phyloP scores from a whole-genome alignment of 1,140 invertebrate species.

The Cotesia typhae region DNA sequence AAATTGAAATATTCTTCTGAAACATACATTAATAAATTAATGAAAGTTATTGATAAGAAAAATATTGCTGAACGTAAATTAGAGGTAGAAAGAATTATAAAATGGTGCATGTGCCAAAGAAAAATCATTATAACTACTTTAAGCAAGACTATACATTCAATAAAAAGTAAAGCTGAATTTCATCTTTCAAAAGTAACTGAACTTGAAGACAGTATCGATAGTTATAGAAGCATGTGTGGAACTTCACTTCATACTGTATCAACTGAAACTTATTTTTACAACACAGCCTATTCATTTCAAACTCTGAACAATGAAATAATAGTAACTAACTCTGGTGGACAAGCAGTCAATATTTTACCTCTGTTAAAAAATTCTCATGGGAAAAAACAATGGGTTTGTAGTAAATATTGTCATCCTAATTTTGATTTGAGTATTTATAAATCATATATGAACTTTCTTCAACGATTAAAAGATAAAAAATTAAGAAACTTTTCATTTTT shows the following conservation, averaged over 20 bases:
- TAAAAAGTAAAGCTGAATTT: slow-evolving; percentile 16
- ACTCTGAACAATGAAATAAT: not conserved
- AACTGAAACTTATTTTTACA: slow-evolving; percentile 23
- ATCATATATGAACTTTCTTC: not conserved
- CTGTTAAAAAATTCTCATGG: not conserved
- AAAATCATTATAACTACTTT: not conserved
- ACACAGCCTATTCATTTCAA: slow-evolving; percentile 1
- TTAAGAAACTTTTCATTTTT: slow-evolving; percentile 9
- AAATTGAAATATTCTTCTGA: slow-evolving; percentile 5
- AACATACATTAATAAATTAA: not conserved
- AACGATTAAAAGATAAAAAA: not conserved
- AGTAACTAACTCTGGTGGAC: not conserved
- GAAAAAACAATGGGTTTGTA: slow-evolving; percentile 10
- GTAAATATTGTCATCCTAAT: not conserved
- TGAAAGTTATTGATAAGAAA: not conserved
- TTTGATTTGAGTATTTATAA: not conserved
- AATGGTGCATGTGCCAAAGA: slow-evolving; percentile 13
- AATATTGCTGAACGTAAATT: not conserved
- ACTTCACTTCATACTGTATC: slow-evolving; percentile 14
- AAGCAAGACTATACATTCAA: not conserved
- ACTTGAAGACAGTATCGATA: not conserved
- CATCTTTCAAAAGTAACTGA: not conserved
- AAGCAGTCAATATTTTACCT: slow-evolving; percentile 20
- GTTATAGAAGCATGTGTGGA: slow-evolving; percentile 17
- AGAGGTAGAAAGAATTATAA: slow-evolving; percentile 22